Base-by-base conservation (phyloP, 2,113 vertebrate species). In the Phrynosoma platyrhinos region DNA sequence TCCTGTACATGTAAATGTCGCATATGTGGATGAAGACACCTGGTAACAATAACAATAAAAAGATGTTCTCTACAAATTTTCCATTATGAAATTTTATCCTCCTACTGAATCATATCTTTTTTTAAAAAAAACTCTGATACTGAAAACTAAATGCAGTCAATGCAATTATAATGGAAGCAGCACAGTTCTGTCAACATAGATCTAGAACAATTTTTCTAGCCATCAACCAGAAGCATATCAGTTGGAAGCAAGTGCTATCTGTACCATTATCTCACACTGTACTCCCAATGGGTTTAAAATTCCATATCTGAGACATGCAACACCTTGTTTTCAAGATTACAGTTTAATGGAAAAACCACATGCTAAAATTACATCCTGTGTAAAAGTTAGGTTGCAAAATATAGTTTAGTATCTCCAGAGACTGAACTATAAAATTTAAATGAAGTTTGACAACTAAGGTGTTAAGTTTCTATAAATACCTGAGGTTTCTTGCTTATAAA, bases 201-300 rank as follows among this genome's bases (percentile, higher is more conserved):
- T 90, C 66, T 87, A 85, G 86, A 83, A 76, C 2, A 91, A 76
- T 23, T 88, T 89, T 93, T 36, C 36, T 92, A 94, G 90, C 86
- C 13, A 90, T 84, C 83, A 68, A 55, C 80, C 87, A 90, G 52
- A 72, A 80, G 86, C 86, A 90, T 88, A 95, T 94, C 92, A 90
- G 90, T 86, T 74, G 86, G 89, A 92, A 83, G 90, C 87, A 90
- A 86, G 83, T 85, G 85, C 25, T 62, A 82, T 90, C 90, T 89
- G 91, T 85, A 92, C 92, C 94, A 36, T 36, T 36, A 93, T 71
- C 88, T 80, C 85, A 92, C 85, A 53, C 90, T 82, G 84, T 88
- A 85, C 72, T 93, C 88, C 92, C 86, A 86, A 93, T 2, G 71
- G 89, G 90, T 82, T 27, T 42, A 68, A 68, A 76, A 86, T 89